phyloP scores from a whole-genome alignment of 2,888 invertebrate species.

The Drosophila dives region DNA sequence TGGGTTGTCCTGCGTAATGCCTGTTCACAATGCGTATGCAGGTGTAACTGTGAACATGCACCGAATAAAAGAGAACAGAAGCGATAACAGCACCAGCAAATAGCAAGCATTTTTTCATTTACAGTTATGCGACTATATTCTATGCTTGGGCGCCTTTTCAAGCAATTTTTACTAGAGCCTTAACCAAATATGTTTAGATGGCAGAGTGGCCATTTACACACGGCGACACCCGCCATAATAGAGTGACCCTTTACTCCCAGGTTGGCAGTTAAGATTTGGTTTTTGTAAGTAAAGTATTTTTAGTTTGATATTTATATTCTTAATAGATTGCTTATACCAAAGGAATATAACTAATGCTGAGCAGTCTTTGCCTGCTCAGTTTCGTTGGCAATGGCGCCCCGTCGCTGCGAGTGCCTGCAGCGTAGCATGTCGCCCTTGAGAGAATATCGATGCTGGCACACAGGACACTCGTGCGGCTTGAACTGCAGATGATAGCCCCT shows the following conservation, averaged over 20 bases:
- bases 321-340: background rate
- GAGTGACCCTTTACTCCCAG: background rate
- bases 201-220: background rate
- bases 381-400: constrained; percentile 28
- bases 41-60: background rate
- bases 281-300: background rate
- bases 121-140: background rate
- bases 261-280: background rate
- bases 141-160: background rate
- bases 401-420: constrained; percentile 82
- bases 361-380: background rate
- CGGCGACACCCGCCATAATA: no score
- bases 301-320: background rate
- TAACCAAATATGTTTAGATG: background rate
- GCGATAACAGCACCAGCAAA: background rate
- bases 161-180: background rate
- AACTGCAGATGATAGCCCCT: constrained; percentile 83
- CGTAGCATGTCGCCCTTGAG: constrained; percentile 84
- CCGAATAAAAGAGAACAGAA: background rate
- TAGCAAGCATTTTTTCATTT: background rate
- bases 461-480: constrained; percentile 82
- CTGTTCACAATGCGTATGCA: no score
- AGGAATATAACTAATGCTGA: background rate
- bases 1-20: background rate
- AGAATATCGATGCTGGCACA: constrained; percentile 82